Evolutionary conservation across 2,113 vertebrate species (phyloP).

Genomic region (Tachysurus fulvidraco): DNA sequence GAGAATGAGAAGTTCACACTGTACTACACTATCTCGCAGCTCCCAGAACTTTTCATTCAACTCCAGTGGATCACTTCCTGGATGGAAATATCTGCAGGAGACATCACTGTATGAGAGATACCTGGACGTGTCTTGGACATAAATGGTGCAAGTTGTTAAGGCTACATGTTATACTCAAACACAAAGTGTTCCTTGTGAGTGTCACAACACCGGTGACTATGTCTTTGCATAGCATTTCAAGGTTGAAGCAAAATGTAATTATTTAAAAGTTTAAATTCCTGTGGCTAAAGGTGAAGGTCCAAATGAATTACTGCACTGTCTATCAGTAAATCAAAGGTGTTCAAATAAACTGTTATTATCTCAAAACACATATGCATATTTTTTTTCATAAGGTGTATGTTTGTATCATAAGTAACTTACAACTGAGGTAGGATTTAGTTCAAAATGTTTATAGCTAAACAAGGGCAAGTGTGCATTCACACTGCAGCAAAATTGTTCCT

Average conservation of each 20-base stretch:
- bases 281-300: neutral
- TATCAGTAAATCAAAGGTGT: neutral
- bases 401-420: neutral
- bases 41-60: constrained; percentile 84
- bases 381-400: neutral
- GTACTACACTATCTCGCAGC: constrained; percentile 83
- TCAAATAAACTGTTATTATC: neutral
- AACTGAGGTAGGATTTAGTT: neutral
- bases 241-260: neutral
- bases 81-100: constrained; percentile 76
- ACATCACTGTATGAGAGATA: neutral
- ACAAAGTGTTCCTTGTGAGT: neutral
- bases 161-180: neutral
- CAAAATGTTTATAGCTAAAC: neutral
- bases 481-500: neutral
- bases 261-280: neutral
- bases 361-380: neutral
- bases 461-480: neutral
- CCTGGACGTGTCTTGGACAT: neutral
- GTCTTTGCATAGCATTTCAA: neutral
- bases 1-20: constrained; percentile 85
- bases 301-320: neutral
- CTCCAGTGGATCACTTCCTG: constrained; percentile 74
- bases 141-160: neutral
- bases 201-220: neutral